Evolutionary conservation across 2,888 invertebrate genomes (phyloP).

Genomic region (Tromatobia lineatoria): DNA sequence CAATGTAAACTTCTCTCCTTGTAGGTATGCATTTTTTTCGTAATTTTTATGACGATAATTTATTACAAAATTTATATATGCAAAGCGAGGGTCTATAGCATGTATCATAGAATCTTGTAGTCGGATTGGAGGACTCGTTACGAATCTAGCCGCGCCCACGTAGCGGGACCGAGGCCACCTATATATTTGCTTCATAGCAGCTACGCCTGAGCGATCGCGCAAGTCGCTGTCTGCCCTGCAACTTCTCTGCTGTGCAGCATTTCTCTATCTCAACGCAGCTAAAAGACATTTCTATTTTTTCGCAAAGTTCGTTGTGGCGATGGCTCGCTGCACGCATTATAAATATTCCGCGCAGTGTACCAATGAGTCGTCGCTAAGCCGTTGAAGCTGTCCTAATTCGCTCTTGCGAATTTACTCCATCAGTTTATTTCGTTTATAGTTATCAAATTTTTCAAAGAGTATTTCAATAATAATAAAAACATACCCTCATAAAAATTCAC

Average conservation of each 20-base stretch:
- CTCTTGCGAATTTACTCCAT: too few species aligned
- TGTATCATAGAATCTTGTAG: constrained; percentile 4
- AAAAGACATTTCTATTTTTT: neutral
- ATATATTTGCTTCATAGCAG: constrained; percentile 68
- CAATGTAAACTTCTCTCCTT: neutral
- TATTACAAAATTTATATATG: neutral
- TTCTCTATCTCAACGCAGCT: constrained; percentile 18
- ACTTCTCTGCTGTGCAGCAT: constrained; percentile 5
- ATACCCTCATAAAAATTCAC: too few species aligned
- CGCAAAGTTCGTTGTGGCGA: neutral
- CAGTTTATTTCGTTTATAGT: too few species aligned
- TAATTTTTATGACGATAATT: neutral
- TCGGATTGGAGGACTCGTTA: constrained; percentile 76
- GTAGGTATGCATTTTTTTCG: neutral
- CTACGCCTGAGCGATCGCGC: constrained; percentile 74
- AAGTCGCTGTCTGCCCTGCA: constrained; percentile 20
- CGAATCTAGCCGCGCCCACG: constrained; percentile 82
- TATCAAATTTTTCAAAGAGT: too few species aligned
- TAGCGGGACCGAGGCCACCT: constrained; percentile 81
- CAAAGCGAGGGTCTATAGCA: neutral
- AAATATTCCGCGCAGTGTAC: neutral
- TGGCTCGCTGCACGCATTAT: neutral
- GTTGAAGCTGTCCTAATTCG: too few species aligned
- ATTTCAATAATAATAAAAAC: too few species aligned
- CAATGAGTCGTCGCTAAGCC: neutral